Evolutionary conservation across 2,113 vertebrate genomes (phyloP), one percentile per base, ranked within the genome.

Genomic region (Pithys albifrons): DNA sequence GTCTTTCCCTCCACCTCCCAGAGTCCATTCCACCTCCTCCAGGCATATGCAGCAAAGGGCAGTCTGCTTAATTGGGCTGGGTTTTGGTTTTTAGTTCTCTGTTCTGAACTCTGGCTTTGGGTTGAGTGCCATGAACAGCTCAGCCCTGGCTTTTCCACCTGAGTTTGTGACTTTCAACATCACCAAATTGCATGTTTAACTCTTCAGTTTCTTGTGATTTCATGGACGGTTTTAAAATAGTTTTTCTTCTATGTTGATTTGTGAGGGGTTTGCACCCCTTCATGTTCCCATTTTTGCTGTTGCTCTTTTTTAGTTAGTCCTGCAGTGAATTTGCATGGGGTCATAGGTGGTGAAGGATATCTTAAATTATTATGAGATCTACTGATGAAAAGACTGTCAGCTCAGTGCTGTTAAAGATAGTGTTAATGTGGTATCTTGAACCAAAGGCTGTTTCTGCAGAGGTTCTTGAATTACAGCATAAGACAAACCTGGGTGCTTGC

Each of bases 381-480:
- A 45, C 61, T 91, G 81, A 61, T 87, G 77, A 77, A 71, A 84
- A 64, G 28, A 23, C 84, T 78, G 52, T 81, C 81, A 93, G 77
- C 74, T 91, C 66, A 49, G 66, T 59, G 41, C n/a, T 88, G 41
- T 78, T 90, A 77, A 82, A 66, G 92, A 19, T 25, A n/a, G n/a
- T 23, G 55, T 86, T 90, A 76, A 79, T 79, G 55, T 71, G 85
- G 6, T 83, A 10, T 41, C 79, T 89, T 85, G 85, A 64, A 64
- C 73, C 67, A 77, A 70, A 81, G 72, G 35, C 65, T 62, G 33
- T 73, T 91, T 91, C 72, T 1, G 4, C 69, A 57, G 69, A 90
- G 75, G 35, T 80, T 93, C 79, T 85, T 95, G 92, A 93, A 82
- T 94, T 94, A 87, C 73, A 88, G 76, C 73, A 12, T 67, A 82